Percentiles rank a stretch among this genome's conserved stretches.
Evolutionary conservation across 2,113 vertebrate genomes (phyloP).

Genomic region (Glaucomys volans): DNA sequence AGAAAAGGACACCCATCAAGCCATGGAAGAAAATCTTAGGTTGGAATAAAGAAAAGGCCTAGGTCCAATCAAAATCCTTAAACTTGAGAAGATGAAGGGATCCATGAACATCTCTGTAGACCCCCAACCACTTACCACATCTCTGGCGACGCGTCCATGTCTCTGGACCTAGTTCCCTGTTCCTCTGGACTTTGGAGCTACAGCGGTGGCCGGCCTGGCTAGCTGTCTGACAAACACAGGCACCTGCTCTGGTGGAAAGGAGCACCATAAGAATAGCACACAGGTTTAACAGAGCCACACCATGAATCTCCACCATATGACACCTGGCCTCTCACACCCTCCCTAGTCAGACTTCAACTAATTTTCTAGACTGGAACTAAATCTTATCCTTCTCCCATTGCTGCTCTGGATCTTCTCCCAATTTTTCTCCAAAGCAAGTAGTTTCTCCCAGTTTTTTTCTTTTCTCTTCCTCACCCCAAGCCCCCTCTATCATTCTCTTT

Average conservation of each 20-base stretch:
- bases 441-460: not conserved
- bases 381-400: slow-evolving; percentile 58
- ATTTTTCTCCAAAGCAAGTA: not conserved
- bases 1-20: not conserved
- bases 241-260: not conserved
- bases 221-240: slow-evolving; percentile 47
- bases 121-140: slow-evolving; percentile 68
- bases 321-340: not conserved
- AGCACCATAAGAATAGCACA: slow-evolving; percentile 43
- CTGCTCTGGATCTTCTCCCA: slow-evolving; percentile 18
- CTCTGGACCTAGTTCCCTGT: slow-evolving; percentile 23
- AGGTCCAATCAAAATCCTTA: not conserved
- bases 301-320: not conserved
- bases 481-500: not conserved
- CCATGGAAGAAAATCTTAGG: not conserved
- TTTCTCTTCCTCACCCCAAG: not conserved
- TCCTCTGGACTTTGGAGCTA: slow-evolving; percentile 79
- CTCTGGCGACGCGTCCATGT: not conserved
- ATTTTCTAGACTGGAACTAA: not conserved
- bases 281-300: not conserved
- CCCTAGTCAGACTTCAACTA: not conserved
- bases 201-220: not conserved
- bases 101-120: not conserved
- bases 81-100: not conserved
- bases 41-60: not conserved